These are phyloP conservation scores for Chrysomela aeneicollis DNA, from an alignment of 2,888 invertebrate genomes.

Conservation along the genomic window DNA sequence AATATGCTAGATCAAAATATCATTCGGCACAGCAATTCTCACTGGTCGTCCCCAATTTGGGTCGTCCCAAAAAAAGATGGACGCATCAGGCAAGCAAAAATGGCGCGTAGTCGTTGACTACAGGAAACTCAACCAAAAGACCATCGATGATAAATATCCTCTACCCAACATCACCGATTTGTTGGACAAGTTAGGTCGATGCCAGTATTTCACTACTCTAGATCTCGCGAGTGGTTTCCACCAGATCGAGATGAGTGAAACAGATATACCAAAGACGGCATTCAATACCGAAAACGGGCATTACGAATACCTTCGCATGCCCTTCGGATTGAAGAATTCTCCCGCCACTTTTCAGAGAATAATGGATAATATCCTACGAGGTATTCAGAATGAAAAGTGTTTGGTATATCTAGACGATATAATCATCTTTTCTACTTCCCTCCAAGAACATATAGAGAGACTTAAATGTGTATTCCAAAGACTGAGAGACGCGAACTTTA, in stretches of 20 bases:
- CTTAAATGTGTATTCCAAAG: conserved; percentile 21
- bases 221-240: conserved; percentile 34
- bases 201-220: conserved; percentile 21
- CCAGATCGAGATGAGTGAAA: conserved; percentile 32
- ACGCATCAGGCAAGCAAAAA: conserved; percentile 29
- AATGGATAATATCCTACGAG: conserved; percentile 32
- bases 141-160: conserved; percentile 21
- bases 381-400: conserved; percentile 29
- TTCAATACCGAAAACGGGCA: conserved; percentile 28
- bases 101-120: conserved; percentile 21
- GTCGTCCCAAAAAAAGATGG: conserved; percentile 32
- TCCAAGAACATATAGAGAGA: conserved; percentile 28
- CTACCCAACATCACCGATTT: conserved; percentile 21
- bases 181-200: conserved; percentile 21
- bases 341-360: conserved; percentile 32
- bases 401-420: conserved; percentile 30
- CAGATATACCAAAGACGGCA: conserved; percentile 28
- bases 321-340: conserved; percentile 32
- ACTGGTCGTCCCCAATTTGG: conserved; percentile 28
- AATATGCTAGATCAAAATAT: conserved; percentile 27
- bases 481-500: conserved; percentile 24
- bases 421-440: conserved; percentile 24
- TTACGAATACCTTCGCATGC: conserved; percentile 21
- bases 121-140: conserved; percentile 21
- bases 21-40: conserved; percentile 22